phyloP scores from a whole-genome alignment of 2,888 invertebrate species.

The Mesochorus sp. region DNA sequence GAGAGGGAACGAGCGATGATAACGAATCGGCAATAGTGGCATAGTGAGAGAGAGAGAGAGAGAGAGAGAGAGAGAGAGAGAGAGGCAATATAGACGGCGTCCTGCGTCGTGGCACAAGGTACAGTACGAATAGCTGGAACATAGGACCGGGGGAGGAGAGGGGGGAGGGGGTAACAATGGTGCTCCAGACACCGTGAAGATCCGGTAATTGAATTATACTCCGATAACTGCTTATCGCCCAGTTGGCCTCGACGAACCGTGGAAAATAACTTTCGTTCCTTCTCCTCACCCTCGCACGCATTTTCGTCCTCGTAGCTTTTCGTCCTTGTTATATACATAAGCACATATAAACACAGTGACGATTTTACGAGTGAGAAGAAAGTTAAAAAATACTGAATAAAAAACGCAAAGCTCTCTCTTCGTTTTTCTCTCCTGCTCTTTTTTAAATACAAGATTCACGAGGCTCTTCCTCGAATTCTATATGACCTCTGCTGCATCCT shows the following conservation, averaged over 20 bases:
- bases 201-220: constrained; percentile 80
- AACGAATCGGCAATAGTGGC: constrained; percentile 74
- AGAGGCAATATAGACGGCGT: constrained; percentile 25
- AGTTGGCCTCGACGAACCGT: constrained; percentile 53
- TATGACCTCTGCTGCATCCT: background rate
- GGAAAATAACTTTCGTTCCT: constrained; percentile 63
- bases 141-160: constrained; percentile 58
- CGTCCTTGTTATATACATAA: too few species aligned
- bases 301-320: constrained; percentile 27
- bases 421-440: constrained; percentile 11
- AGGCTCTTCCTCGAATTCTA: constrained; percentile 24
- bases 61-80: constrained; percentile 30
- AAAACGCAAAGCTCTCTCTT: constrained; percentile 7
- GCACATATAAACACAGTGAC: background rate
- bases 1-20: constrained; percentile 72
- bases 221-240: constrained; percentile 76
- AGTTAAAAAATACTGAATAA: background rate
- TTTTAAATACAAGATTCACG: constrained; percentile 48
- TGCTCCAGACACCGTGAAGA: constrained; percentile 74
- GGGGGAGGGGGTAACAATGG: constrained; percentile 72
- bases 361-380: constrained; percentile 4
- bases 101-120: constrained; percentile 20
- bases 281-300: constrained; percentile 32
- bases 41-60: constrained; percentile 27
- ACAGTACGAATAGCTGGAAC: constrained; percentile 43